These are phyloP conservation scores for Astyanax mexicanus DNA, from an alignment of 2,797 vertebrate genomes.

Conservation along the genomic window DNA sequence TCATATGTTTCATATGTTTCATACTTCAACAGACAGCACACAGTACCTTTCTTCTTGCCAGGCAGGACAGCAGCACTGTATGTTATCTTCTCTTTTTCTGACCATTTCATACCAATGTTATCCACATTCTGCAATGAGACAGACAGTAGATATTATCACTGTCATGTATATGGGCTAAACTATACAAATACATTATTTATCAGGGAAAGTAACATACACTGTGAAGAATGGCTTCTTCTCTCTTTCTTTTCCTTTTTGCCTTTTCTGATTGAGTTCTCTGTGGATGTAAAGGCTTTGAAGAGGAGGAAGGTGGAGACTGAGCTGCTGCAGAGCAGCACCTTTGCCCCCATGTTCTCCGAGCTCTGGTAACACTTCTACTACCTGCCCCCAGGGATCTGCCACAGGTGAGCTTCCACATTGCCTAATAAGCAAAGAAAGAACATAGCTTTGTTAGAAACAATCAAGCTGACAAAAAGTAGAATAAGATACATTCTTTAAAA, in stretches of 20 bases:
- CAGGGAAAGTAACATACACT: conserved; percentile 56
- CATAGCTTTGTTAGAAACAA: too few relatives aligned
- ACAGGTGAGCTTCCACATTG: conserved; percentile 70
- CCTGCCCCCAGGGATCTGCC: conserved; percentile 47
- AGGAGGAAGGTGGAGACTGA: conserved; percentile 32
- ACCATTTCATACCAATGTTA: conserved; percentile 70
- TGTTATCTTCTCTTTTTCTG: conserved; percentile 73
- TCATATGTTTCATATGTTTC: too few relatives aligned
- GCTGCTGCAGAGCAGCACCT: conserved; percentile 56
- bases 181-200: too few relatives aligned
- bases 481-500: too few relatives aligned
- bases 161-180: background rate
- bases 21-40: too few relatives aligned
- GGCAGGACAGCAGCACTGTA: conserved; percentile 75
- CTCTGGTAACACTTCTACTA: conserved; percentile 32
- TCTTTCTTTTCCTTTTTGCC: conserved; percentile 66
- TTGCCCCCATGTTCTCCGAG: conserved; percentile 40
- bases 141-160: background rate
- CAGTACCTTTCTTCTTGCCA: conserved; percentile 88
- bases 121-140: conserved; percentile 67
- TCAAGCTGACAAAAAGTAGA: too few relatives aligned
- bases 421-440: conserved; percentile 43
- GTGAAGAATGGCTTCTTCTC: conserved; percentile 71
- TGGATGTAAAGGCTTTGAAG: conserved; percentile 28
- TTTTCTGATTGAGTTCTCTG: conserved; percentile 69